These are phyloP conservation scores for Andricus quercusramuli DNA, from an alignment of 2,888 invertebrate species.

Conservation along the genomic window DNA sequence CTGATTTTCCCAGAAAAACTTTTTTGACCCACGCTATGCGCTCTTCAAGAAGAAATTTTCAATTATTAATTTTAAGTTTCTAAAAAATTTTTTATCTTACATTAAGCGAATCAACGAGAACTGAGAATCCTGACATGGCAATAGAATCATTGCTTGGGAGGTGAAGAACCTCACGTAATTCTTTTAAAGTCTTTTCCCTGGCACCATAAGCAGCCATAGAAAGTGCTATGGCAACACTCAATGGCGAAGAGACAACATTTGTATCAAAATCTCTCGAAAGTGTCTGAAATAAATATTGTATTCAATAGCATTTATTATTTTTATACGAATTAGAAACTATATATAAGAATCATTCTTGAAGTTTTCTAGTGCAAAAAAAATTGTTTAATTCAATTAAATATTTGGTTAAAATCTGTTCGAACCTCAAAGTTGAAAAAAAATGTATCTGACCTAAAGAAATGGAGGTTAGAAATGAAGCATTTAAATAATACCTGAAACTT, in stretches of 20 bases:
- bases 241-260: constrained; percentile 58
- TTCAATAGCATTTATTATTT: not conserved
- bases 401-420: too few species aligned
- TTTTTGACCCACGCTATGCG: too few species aligned
- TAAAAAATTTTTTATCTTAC: constrained; percentile 35
- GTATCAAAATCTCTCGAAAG: not conserved
- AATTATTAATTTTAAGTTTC: not conserved
- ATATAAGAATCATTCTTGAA: not conserved
- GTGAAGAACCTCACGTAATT: constrained; percentile 41
- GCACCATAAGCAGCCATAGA: constrained; percentile 55
- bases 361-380: too few species aligned
- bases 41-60: too few species aligned
- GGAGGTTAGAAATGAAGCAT: too few species aligned
- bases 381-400: too few species aligned
- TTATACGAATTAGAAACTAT: not conserved
- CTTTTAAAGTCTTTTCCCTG: constrained; percentile 36
- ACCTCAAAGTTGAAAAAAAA: too few species aligned
- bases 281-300: constrained; percentile 6
- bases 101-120: constrained; percentile 47
- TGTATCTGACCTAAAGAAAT: too few species aligned
- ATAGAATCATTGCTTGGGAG: constrained; percentile 40
- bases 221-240: constrained; percentile 61
- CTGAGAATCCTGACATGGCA: constrained; percentile 36
- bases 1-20: too few species aligned
- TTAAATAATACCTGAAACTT: too few species aligned